These are phyloP conservation scores for Panzeria rudis DNA, from an alignment of 2,888 invertebrate genomes.

Conservation along the genomic window DNA sequence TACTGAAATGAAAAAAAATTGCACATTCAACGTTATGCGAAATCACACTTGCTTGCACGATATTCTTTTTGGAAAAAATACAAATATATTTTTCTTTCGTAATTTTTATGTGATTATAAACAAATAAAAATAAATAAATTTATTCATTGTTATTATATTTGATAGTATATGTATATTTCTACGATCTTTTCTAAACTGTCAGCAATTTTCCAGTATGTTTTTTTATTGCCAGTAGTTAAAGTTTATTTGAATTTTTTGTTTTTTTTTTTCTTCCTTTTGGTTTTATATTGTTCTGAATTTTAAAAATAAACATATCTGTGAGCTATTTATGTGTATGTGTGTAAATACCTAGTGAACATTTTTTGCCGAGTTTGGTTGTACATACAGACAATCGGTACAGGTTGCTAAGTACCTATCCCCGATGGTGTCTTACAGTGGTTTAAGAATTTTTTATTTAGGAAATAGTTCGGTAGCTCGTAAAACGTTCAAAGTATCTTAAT, in stretches of 20 bases:
- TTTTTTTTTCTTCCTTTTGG: slow-evolving; percentile 39
- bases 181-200: slow-evolving; percentile 46
- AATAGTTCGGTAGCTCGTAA: too few species aligned
- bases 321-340: background rate
- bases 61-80: slow-evolving; percentile 18
- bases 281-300: slow-evolving; percentile 37
- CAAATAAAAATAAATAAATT: slow-evolving; percentile 34
- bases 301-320: slow-evolving; percentile 12
- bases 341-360: background rate
- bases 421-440: too few species aligned
- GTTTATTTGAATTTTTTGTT: slow-evolving; percentile 48
- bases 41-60: background rate
- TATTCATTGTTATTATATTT: background rate
- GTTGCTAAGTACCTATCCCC: too few species aligned
- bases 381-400: too few species aligned
- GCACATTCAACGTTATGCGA: background rate
- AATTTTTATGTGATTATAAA: slow-evolving; percentile 23
- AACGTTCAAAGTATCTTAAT: too few species aligned
- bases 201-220: slow-evolving; percentile 42
- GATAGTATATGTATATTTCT: too few species aligned
- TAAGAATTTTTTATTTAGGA: too few species aligned
- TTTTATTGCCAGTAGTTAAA: slow-evolving; percentile 59
- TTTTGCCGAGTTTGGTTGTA: too few species aligned
- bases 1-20: background rate
- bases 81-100: background rate